A percentile compares a stretch with the other conserved stretches of the same genome.
phyloP scores from a whole-genome alignment of 2,797 vertebrate species.

The Lithobates sylvaticus region DNA sequence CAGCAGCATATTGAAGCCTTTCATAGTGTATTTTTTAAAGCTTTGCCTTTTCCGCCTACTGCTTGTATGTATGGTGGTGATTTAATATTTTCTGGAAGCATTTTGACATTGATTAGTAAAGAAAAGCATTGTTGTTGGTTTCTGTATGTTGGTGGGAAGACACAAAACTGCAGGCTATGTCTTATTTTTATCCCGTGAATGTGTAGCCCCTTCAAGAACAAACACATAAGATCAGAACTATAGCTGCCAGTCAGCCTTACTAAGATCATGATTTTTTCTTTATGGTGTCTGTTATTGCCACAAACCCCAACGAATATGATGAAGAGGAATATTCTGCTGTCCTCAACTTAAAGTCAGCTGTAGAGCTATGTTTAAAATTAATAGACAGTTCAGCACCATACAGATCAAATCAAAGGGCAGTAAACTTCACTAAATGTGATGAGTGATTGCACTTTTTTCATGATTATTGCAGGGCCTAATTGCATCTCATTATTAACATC shows the following conservation, averaged over 20 bases:
- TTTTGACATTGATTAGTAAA: constrained; percentile 35
- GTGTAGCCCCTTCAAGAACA: constrained; percentile 21
- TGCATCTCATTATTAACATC: background rate
- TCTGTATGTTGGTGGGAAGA: constrained; percentile 10
- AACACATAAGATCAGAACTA: constrained; percentile 24
- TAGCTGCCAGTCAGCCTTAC: constrained; percentile 12
- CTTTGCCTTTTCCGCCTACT: background rate
- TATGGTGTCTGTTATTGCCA: constrained; percentile 19
- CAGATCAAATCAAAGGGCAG: background rate
- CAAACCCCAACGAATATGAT: background rate
- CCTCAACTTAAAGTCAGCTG: background rate
- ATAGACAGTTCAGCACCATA: background rate
- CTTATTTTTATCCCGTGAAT: constrained; percentile 23
- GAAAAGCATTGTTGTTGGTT: constrained; percentile 20
- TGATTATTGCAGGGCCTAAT: background rate
- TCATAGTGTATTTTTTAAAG: constrained; percentile 22
- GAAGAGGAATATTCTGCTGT: background rate
- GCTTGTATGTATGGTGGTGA: constrained; percentile 9
- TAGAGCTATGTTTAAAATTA: background rate
- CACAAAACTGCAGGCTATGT: background rate
- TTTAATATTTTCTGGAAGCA: constrained; percentile 21
- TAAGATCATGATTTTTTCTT: constrained; percentile 13
- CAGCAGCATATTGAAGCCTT: background rate
- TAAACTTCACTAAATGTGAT: background rate
- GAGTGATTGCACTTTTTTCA: background rate